Base-by-base conservation (phyloP, 2,113 vertebrate species). In the Labrus mixtus region DNA sequence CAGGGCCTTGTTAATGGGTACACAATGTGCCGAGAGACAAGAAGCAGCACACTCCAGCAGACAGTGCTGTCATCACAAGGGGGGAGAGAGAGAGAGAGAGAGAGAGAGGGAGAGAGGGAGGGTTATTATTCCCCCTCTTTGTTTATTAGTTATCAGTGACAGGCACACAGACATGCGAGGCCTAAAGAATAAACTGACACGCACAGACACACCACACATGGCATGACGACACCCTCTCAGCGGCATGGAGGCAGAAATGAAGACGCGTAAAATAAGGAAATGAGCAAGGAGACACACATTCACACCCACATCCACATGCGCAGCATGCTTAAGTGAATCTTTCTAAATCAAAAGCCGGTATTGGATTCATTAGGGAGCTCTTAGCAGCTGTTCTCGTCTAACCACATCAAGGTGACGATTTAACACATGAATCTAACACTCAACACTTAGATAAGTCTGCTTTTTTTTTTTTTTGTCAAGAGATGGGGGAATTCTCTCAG, bases 361-460 rank as follows among this genome's bases (percentile, higher is more conserved):
- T 83, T 85, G 58, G 86, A 89, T 89, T 90, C 87, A 92, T 88
- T 85, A 83, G 85, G 87, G 88, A 87, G 81, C 80, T 72, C 78
- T 80, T 62, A 91, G 82, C 88, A 90, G 85, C 90, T 92, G 90
- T 83, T 90, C 83, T 87, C 81, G 83, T 90, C 85, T 75, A 68
- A 85, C 70, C 59, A 73, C 79, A 90, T 91, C 87, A 90, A 90
- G 87, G 73, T 67, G 2, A 67, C 60, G 79, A 77, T 91, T 90
- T 82, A 88, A 87, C 77, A 83, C 82, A 64, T 19, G 54, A 76
- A 74, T 84, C 80, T 81, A 81, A 88, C 71, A 39, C 51, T 23
- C 56, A 81, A 72, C 61, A 54, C 78, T 83, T 15, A 76, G 80
- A 85, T 78, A 77, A 79, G 63, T 77, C 66, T 76, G 48, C 67